These are phyloP conservation scores for Sebastes hubbsi DNA, from an alignment of 2,797 vertebrate genomes.

Conservation along the genomic window DNA sequence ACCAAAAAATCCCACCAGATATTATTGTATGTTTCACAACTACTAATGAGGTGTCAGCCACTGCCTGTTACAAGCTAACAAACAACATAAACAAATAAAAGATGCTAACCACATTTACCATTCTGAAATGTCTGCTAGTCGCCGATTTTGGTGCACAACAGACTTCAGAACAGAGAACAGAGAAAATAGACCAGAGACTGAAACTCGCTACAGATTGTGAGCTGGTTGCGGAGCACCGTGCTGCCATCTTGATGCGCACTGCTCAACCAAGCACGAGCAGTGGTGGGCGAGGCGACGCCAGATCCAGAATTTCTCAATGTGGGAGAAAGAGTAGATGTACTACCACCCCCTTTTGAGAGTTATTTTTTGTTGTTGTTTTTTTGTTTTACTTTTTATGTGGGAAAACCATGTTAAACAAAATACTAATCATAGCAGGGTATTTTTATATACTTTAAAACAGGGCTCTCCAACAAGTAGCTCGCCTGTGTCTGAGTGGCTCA, in stretches of 20 bases:
- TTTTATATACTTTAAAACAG: background rate
- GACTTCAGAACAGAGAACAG: no score
- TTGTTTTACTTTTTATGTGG: background rate
- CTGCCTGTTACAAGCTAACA: no score
- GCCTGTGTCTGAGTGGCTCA: no score
- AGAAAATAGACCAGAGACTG: background rate
- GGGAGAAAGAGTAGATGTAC: background rate
- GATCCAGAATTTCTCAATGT: background rate
- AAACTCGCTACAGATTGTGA: background rate
- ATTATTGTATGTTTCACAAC: background rate
- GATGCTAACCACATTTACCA: no score
- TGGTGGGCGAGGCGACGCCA: background rate
- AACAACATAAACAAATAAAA: no score
- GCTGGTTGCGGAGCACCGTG: background rate
- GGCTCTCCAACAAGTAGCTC: no score
- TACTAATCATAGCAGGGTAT: background rate
- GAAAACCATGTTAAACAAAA: background rate
- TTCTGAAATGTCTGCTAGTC: background rate
- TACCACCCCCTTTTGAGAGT: no score
- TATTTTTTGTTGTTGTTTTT: background rate
- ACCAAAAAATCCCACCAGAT: background rate
- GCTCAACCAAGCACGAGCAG: background rate
- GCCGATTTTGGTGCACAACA: background rate
- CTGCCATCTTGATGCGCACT: background rate
- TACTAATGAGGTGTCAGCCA: no score